These are phyloP conservation scores for Tetragonula clypearis DNA, from an alignment of 1,140 invertebrate genomes.

Conservation along the genomic window DNA sequence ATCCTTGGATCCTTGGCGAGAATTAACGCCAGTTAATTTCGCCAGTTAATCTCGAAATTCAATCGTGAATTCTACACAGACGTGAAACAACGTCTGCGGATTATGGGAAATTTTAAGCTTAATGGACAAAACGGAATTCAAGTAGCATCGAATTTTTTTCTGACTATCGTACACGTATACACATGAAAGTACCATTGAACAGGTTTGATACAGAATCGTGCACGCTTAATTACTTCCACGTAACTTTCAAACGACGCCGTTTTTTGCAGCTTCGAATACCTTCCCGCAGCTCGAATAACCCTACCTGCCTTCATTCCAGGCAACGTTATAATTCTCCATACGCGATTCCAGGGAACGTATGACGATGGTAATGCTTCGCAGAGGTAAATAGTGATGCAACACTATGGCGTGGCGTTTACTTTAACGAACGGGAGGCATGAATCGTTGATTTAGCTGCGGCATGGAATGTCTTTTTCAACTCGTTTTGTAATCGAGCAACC, in stretches of 20 bases:
- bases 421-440: neutral
- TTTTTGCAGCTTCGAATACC: neutral
- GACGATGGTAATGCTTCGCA: neutral
- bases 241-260: too few relatives aligned
- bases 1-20: neutral
- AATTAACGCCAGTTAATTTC: neutral
- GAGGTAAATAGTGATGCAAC: neutral
- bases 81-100: too few relatives aligned
- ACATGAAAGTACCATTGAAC: too few relatives aligned
- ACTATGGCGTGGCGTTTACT: neutral
- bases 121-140: too few relatives aligned
- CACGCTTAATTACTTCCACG: too few relatives aligned
- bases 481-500: neutral
- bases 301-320: neutral
- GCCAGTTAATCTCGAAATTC: neutral
- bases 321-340: neutral
- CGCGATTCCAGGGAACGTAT: neutral
- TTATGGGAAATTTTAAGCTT: too few relatives aligned
- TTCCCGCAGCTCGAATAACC: neutral
- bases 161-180: too few relatives aligned
- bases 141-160: too few relatives aligned
- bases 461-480: neutral
- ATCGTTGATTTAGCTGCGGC: neutral
- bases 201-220: too few relatives aligned
- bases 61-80: neutral